Base-by-base conservation (phyloP, 2,797 vertebrate genomes). In the Hephaestus fuliginosus region DNA sequence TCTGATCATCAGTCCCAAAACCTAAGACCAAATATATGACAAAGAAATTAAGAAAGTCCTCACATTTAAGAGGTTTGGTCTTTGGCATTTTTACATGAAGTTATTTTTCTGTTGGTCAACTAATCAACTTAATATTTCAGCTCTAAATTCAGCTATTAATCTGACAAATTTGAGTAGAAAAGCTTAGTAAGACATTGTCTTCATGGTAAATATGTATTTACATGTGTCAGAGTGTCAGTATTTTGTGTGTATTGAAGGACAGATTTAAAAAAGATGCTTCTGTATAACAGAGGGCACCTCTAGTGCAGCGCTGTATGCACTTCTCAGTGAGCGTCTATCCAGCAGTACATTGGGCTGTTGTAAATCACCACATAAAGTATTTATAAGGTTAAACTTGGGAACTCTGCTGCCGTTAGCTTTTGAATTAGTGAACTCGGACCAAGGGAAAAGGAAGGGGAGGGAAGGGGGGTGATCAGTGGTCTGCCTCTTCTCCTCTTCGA, bases 311-410 rank as follows among this genome's bases (percentile, higher is more conserved):
- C 60, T 33, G 41, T 69, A 71, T 62, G 80, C 62, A 81, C 70
- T 74, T 77, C 62, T 78, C 46, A 22, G 56, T 58, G 52, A 80
- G 71, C 39, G 72, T 85, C 76, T 58, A 36, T 80, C 76, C 88
- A 67, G 82, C 79, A 86, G 90, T 84, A 87, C 88, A 85, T 80
- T 61, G 85, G 81, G 7, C 84, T 68, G 87, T 81, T 90, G 89
- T 93, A 93, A 93, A 93, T 92, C 91, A 92, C 83, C 90, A 90
- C 90, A 92, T 93, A 86, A 93, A 92, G 88, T 92, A 93, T 94
- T 94, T 91, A 93, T 92, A 90, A 94, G 92, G 92, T 92, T 94
- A 94, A 94, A 93, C 91, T 91, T 89, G 82, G 83, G 88, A 92
- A 88, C 90, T 91, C 90, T 90, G 92, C 90, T 92, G 91, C 85